Base-by-base conservation (phyloP, 53 echinoderm and acorn worm genomes). In the Echinarachnius parma region DNA sequence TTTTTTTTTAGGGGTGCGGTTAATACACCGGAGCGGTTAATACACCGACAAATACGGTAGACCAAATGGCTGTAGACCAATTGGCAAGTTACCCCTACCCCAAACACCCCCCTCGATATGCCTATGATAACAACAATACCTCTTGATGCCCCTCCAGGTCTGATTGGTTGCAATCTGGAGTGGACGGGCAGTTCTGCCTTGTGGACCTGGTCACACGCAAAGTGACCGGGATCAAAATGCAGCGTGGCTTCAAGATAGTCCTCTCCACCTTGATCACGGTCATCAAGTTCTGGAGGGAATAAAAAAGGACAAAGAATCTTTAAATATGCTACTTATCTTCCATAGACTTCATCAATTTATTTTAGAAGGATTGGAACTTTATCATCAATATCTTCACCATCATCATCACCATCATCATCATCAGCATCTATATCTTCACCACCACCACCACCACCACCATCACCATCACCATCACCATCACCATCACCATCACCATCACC, bases 171-270 rank as follows among this genome's bases (percentile, higher is more conserved):
- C 9, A 98, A 83, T 9, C 98, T 79, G 9, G 98, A 77, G 44
- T 98, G 98, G 8, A 98, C 83, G 21, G 53, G 69, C 4, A 98
- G 80, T 18, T 85, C 80, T 2, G 77, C 80, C n/a, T 75, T 63
- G 60, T 82, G 87, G 20, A 88, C 80, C 22, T 59, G 79, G 16
- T 92, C 80, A 60, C 98, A 98, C 35, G 98, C 91, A 88, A 98
- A 98, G 67, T 92, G 83, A 4, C 98, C 92, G 4, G 90, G 91
- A 10, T 86, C 72, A 50, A 88, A 91, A 21, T 75, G 57, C 66
- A 98, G 62, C 7, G 84, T 74, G 1, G 98, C 98, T 16, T 80
- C 88, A 3, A 98, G 69, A 62, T 98, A 98, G 55, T 86, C 93
- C 46, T 83, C 93, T 33, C 75, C 80, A 21, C 79, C 78, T 48